These are phyloP conservation scores for Ceratina calcarata DNA, from an alignment of 1,140 invertebrate genomes.

Conservation along the genomic window DNA sequence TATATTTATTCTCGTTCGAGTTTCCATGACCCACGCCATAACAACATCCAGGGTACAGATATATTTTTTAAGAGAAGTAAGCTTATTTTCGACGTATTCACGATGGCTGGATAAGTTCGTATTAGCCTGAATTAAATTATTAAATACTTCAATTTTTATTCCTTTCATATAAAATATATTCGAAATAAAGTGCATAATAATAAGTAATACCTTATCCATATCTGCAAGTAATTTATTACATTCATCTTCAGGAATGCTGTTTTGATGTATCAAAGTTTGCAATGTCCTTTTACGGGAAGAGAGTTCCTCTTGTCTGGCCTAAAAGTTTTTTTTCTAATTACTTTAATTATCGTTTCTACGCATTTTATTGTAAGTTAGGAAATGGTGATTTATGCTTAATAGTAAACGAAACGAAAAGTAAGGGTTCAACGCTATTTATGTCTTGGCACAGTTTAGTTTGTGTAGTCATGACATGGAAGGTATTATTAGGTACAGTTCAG, in stretches of 20 bases:
- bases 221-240: slow-evolving; percentile 77
- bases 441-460: slow-evolving; percentile 66
- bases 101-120: slow-evolving; percentile 80
- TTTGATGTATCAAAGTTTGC: slow-evolving; percentile 80
- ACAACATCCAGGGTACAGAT: slow-evolving; percentile 82
- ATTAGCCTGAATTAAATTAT: slow-evolving; percentile 72
- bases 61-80: slow-evolving; percentile 83
- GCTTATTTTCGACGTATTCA: slow-evolving; percentile 82
- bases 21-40: slow-evolving; percentile 82
- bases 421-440: slow-evolving; percentile 70
- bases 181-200: slow-evolving; percentile 20
- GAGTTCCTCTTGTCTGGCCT: slow-evolving; percentile 88
- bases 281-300: slow-evolving; percentile 81
- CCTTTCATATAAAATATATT: background rate
- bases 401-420: slow-evolving; percentile 48
- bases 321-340: slow-evolving; percentile 39
- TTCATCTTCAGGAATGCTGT: slow-evolving; percentile 76
- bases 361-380: background rate
- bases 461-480: slow-evolving; percentile 62
- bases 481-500: slow-evolving; percentile 66
- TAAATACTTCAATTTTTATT: too few relatives aligned
- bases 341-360: slow-evolving; percentile 1
- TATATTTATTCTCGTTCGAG: slow-evolving; percentile 79
- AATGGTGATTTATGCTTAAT: slow-evolving; percentile 18
- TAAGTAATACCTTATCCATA: slow-evolving; percentile 80